These are phyloP conservation scores for Lepidurus arcticus DNA, from an alignment of 1,140 invertebrate species.

Conservation along the genomic window DNA sequence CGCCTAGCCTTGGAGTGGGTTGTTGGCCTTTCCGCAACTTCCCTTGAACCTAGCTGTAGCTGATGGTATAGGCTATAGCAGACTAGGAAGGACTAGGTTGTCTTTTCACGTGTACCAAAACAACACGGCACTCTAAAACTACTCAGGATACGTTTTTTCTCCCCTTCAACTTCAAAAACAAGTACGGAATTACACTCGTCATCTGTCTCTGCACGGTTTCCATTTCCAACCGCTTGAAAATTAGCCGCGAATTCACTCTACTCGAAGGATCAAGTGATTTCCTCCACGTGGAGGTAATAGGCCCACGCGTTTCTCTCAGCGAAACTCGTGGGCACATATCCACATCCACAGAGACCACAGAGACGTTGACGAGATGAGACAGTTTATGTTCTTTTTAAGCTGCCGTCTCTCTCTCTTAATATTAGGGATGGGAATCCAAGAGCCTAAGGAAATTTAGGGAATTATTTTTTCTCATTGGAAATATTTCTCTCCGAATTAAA, in stretches of 20 bases:
- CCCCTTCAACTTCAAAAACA: background rate
- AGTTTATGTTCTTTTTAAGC: no score
- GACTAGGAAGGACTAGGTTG: background rate
- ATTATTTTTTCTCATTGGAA: no score
- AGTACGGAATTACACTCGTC: background rate
- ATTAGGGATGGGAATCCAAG: no score
- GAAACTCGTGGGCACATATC: no score
- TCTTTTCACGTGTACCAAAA: background rate
- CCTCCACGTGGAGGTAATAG: background rate
- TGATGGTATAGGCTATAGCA: background rate
- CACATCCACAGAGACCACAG: no score
- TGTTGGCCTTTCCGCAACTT: slow-evolving; percentile 21
- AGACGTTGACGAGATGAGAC: no score
- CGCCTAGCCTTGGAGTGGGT: slow-evolving; percentile 11
- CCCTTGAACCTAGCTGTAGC: background rate
- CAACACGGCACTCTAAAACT: background rate
- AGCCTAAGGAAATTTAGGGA: no score
- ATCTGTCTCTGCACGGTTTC: background rate
- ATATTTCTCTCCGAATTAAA: background rate
- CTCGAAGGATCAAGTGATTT: background rate
- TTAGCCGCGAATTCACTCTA: background rate
- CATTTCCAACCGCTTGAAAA: background rate
- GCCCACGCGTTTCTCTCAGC: background rate
- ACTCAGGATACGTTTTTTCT: background rate
- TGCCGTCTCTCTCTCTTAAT: no score